Evolutionary conservation across 2,113 vertebrate species (phyloP), one percentile per base, ranked within the genome.

Genomic region (Hoplias malabaricus): DNA sequence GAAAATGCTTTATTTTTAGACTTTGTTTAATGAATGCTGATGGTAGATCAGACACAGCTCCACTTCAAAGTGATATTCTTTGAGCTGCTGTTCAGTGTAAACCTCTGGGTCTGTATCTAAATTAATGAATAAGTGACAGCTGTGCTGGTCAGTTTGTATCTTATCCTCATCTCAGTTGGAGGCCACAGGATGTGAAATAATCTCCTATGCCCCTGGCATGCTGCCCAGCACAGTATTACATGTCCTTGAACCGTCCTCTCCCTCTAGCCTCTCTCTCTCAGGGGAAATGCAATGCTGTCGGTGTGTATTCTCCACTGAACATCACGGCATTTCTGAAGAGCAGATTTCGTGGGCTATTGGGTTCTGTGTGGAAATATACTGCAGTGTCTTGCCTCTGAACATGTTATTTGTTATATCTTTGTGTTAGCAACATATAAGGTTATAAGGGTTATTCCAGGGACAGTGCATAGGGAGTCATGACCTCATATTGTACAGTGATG

Each of bases 241-340:
- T 86, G 83, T 73, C 86, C 87, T 90, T 85, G 83, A 87, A 82
- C 80, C 73, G 81, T 50, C 82, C 82, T 74, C 75, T 72, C 66
- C 75, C 54, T 69, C 4, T 48, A 67, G 33, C 33, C n/a, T 25
- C 50, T 54, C 50, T 54, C 31, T 12, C 31, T 33, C 53, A 79
- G 81, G 56, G 83, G 72, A 76, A 4, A 7, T 42, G 48, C 72
- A 69, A 48, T 61, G 65, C 31, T 65, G 25, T 63, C 42, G 57
- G 27, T 10, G 2, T 62, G 65, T 4, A 21, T 53, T 54, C 48
- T 40, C 38, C n/a, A 36, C 16, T 25, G 33, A 65, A 38, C 31
- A 48, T 25, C 13, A 68, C 48, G 57, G 14, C 34, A 75, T 7
- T 5, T 75, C 61, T 50, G 43, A 66, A 27, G 19, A 31, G 65